phyloP scores from a whole-genome alignment of 2,113 vertebrate species.

The Triplophysa dalaica region DNA sequence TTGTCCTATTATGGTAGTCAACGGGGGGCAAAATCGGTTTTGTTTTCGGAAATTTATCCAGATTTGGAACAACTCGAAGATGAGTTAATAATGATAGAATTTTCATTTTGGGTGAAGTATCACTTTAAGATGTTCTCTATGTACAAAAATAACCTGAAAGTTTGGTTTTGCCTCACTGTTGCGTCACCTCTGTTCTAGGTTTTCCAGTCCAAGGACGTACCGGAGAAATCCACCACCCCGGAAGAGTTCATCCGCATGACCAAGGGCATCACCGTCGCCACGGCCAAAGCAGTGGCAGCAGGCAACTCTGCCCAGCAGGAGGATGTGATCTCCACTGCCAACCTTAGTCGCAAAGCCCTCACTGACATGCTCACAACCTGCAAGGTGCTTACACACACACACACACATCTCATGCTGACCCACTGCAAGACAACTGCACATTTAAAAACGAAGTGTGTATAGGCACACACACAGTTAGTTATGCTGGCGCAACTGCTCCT shows the following conservation, averaged over 20 bases:
- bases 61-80: too few species aligned
- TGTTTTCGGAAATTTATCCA: too few species aligned
- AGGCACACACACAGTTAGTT: not conserved
- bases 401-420: not conserved
- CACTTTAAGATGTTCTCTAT: too few species aligned
- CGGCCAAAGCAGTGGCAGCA: conserved; percentile 96
- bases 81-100: too few species aligned
- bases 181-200: conserved; percentile 70
- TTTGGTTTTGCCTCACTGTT: not conserved
- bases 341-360: conserved; percentile 96
- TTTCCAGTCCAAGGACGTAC: conserved; percentile 89
- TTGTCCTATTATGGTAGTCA: too few species aligned
- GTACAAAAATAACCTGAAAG: not conserved
- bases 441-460: not conserved
- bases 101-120: too few species aligned
- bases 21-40: too few species aligned
- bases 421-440: not conserved
- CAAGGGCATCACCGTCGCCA: conserved; percentile 97
- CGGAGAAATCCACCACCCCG: conserved; percentile 88
- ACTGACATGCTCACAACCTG: conserved; percentile 91
- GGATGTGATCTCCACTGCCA: conserved; percentile 94
- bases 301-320: conserved; percentile 97
- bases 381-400: conserved; percentile 73
- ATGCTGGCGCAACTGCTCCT: not conserved
- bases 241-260: conserved; percentile 98